Evolutionary conservation across 2,888 invertebrate species (phyloP), one percentile per base, ranked within the genome.

Genomic region (Mesorhabditis belari): DNA sequence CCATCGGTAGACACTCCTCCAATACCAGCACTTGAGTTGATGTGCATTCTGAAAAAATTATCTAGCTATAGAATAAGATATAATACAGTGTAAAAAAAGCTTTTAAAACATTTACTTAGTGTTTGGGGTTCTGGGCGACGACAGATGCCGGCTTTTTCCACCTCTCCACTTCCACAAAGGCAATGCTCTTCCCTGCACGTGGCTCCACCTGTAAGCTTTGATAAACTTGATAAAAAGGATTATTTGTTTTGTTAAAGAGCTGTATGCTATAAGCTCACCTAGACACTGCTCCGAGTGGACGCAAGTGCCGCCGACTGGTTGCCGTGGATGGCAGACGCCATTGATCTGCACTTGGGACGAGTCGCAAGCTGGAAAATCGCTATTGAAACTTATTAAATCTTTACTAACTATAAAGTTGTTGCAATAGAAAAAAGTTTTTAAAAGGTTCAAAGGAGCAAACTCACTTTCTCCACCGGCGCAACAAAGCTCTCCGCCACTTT

Each of bases 391-490:
- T 27, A 55, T 9, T 17, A 5, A 25, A 25, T 55, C 27, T 25
- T 55, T 3, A 3, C 12, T 1, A 23, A 52, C n/a, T n/a, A n/a
- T n/a, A n/a, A n/a, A n/a, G n/a, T n/a, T n/a, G n/a, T n/a, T n/a
- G n/a, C n/a, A n/a, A 49, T 12, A 3, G 51, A 49, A 23, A 17
- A 0, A 23, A 1, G 4, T n/a, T n/a, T n/a, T n/a, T n/a, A n/a
- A n/a, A n/a, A n/a, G n/a, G n/a, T 5, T 9, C 6, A 57, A 50
- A 9, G 24, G 3, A 44, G 9, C 6, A n/a, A 19, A 2, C 19
- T 6, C 24, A 73, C 70, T 64, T 52, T 74, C 70, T 53, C 70
- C 67, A 6, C 69, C 73, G 17, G 73, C 72, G 61, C 74, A 74
- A 57, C 74, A 74, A 26, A 74, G 52, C 29, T 73, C 74, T 23